Evolutionary conservation across 2,797 vertebrate genomes (phyloP).

Genomic region (Phrynocephalus forsythii): DNA sequence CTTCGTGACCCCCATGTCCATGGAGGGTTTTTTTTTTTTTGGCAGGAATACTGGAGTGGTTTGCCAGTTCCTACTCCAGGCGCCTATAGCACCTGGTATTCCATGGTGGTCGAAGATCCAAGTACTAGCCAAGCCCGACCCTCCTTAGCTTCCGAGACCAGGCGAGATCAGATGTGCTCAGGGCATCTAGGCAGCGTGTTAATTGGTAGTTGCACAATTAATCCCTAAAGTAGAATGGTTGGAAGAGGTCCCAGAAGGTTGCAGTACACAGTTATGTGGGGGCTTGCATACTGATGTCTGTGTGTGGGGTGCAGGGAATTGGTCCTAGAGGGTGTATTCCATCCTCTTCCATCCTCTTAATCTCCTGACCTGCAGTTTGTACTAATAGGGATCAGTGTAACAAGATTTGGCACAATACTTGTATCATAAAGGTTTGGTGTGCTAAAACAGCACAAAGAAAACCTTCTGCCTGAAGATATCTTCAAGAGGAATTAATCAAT

Average conservation of each 20-base stretch:
- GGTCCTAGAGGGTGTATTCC: not conserved
- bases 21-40: no score
- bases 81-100: no score
- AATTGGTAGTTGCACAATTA: not conserved
- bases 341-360: slow-evolving; percentile 1
- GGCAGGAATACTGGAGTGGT: no score
- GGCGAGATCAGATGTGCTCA: no score
- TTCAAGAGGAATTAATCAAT: not conserved
- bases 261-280: not conserved
- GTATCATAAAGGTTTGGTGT: not conserved
- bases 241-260: not conserved
- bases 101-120: no score
- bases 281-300: not conserved
- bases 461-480: not conserved
- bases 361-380: not conserved
- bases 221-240: not conserved
- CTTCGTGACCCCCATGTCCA: no score
- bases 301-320: not conserved
- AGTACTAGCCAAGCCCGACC: no score
- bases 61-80: no score
- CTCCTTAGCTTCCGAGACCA: no score
- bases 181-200: no score
- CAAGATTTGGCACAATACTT: not conserved
- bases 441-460: not conserved
- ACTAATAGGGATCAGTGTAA: not conserved